Percentiles rank a stretch among this genome's conserved stretches.
phyloP scores from a whole-genome alignment of 35 echinoderm and acorn worm genomes.

The Heliocidaris tuberculata region DNA sequence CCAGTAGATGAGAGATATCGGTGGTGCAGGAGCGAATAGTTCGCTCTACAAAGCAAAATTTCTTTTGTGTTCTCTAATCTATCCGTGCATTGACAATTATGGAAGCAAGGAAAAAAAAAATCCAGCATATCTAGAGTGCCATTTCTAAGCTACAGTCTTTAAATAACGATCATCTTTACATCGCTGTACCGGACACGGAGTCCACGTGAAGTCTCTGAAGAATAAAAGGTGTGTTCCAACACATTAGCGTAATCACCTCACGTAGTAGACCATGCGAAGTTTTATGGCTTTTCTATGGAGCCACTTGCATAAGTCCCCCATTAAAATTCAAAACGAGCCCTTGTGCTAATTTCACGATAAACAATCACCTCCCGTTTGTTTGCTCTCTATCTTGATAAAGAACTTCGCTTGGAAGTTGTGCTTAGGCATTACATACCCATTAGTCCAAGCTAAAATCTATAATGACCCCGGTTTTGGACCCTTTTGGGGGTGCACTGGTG shows the following conservation, averaged over 20 bases:
- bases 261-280: not conserved
- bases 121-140: not conserved
- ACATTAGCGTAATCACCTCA: constrained; percentile 16
- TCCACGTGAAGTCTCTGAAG: not conserved
- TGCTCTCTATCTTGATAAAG: constrained; percentile 20
- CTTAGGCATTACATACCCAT: constrained; percentile 39
- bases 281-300: constrained; percentile 39
- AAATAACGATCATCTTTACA: not conserved
- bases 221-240: not conserved
- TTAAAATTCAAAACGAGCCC: constrained; percentile 34
- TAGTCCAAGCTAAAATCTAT: not conserved
- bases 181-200: not conserved
- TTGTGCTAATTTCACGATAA: constrained; percentile 40
- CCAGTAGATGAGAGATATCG: too few relatives aligned
- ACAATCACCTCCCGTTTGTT: constrained; percentile 26
- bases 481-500: not conserved
- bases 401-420: constrained; percentile 31
- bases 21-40: too few relatives aligned
- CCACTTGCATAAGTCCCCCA: constrained; percentile 15
- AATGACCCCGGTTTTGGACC: not conserved
- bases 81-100: not conserved
- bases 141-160: not conserved
- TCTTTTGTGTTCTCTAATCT: too few relatives aligned
- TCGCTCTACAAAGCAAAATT: too few relatives aligned
- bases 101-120: not conserved